These are phyloP conservation scores for Acrobeloides nanus DNA, from an alignment of 2,888 invertebrate genomes.

Conservation along the genomic window DNA sequence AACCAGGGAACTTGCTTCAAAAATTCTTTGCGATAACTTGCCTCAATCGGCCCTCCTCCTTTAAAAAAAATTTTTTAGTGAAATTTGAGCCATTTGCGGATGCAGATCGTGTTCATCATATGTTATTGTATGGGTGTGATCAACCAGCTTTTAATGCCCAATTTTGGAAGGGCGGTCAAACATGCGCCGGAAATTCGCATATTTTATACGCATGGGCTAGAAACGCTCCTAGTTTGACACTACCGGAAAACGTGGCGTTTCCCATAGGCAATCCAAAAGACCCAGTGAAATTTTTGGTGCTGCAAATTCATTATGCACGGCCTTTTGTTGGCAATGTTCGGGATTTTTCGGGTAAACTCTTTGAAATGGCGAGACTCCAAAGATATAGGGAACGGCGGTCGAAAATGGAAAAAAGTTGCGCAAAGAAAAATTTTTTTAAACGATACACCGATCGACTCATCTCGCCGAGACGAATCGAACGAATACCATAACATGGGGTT, in stretches of 20 bases:
- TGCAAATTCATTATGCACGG: conserved; percentile 57
- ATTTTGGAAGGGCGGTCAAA: conserved; percentile 57
- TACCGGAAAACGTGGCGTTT: conserved; percentile 61
- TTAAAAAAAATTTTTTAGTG: conserved; percentile 52
- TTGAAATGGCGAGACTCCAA: too few relatives aligned
- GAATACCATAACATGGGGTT: too few relatives aligned
- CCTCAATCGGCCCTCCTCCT: too few relatives aligned
- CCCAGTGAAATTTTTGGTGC: conserved; percentile 59
- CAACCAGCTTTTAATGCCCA: conserved; percentile 49
- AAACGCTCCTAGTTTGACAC: conserved; percentile 60
- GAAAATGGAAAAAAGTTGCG: too few relatives aligned
- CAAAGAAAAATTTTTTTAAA: too few relatives aligned
- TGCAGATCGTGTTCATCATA: conserved; percentile 61
- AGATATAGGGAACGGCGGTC: too few relatives aligned
- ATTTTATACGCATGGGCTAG: conserved; percentile 64
- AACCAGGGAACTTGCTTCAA: too few relatives aligned
- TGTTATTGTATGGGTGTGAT: conserved; percentile 63
- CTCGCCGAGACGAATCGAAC: too few relatives aligned
- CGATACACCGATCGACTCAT: too few relatives aligned
- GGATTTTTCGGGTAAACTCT: conserved; percentile 54
- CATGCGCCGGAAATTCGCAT: conserved; percentile 54
- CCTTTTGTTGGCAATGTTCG: conserved; percentile 52
- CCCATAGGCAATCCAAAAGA: conserved; percentile 59
- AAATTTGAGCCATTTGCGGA: conserved; percentile 60
- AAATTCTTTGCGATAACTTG: too few relatives aligned